Conservation (phyloP, 2,888 invertebrate species). For the Tortricodes alternella region DNA sequence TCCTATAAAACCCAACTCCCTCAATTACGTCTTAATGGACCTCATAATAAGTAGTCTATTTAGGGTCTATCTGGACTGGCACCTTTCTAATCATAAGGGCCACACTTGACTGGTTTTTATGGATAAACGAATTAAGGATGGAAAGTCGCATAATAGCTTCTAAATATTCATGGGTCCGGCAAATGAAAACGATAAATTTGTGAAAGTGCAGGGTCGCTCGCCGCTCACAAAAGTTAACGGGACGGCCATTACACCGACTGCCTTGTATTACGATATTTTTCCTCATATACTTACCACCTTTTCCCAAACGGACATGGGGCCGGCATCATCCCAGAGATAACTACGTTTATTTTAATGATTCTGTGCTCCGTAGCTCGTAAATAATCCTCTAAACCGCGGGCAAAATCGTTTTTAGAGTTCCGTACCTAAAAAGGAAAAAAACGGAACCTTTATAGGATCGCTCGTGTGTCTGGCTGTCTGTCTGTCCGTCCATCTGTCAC, state of each 20-base stretch:
- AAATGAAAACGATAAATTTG: conserved; percentile 55
- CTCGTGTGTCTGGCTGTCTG: too few species aligned
- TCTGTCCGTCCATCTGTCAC: too few species aligned
- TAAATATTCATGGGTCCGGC: conserved; percentile 63
- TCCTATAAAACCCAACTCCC: too few species aligned
- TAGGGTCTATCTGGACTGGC: neutral
- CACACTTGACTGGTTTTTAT: conserved; percentile 43
- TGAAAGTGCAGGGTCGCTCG: conserved; percentile 42
- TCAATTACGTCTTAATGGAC: too few species aligned
- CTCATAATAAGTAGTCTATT: neutral
- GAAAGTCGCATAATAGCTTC: conserved; percentile 49
- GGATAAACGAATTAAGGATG: conserved; percentile 48
- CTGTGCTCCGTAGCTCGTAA: conserved; percentile 24
- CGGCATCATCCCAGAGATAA: conserved; percentile 25
- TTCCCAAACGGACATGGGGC: conserved; percentile 26
- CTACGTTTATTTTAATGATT: conserved; percentile 30
- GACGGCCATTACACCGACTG: conserved; percentile 24
- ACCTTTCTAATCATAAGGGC: conserved; percentile 22
- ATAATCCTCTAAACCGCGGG: conserved; percentile 12
- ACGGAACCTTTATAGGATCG: too few species aligned
- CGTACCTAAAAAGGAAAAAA: too few species aligned
- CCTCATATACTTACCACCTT: conserved; percentile 20
- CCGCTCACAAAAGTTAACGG: conserved; percentile 51
- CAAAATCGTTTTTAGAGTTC: conserved; percentile 23
- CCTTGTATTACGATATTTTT: conserved; percentile 23